Base-by-base conservation (phyloP, 1,140 invertebrate genomes). In the Drosophila guanche region DNA sequence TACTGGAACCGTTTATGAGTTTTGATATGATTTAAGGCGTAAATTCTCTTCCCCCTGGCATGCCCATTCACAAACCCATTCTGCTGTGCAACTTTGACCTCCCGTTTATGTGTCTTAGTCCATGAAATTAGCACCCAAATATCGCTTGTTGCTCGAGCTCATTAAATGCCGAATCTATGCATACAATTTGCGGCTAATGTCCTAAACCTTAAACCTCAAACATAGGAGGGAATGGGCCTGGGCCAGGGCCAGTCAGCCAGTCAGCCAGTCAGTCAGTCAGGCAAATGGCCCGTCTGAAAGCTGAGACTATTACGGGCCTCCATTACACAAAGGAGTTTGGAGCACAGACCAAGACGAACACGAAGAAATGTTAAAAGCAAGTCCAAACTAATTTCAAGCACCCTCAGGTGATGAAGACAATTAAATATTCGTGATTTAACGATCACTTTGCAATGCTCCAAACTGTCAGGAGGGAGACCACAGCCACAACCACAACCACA, bases 371-470 rank as follows among this genome's bases (percentile, higher is more conserved):
- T 76, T 75, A 68, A 61, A 79, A 78, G 66, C 84, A 89, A 89
- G 76, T 79, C 84, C 84, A 88, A 83, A 88, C 83, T 88, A 88
- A 88, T 88, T 88, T 89, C 76, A 89, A 90, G 76, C 81, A 88
- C 83, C 90, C 90, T 90, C 78, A 86, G 90, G 90, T 91, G 90
- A 91, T 90, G 85, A 91, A 91, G 86, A 91, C 90, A 91, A 91
- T 91, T 91, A 91, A 91, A 91, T 91, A 91, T 91, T 91, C 90
- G 90, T 91, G 90, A 91, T 91, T 91, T 89, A 90, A 91, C 90
- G 90, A 91, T 91, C 90, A 90, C 90, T 90, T 90, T 80, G 85
- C 85, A 86, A 89, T 90, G 89, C 81, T 89, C 78, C 63, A 81
- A 74, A 88, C 81, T 86, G 81, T 88, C 81, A 85, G 81, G 63